Evolutionary conservation across 1,140 invertebrate species (phyloP), one percentile per base, ranked within the genome.

Genomic region (Leptinotarsa lineolata): DNA sequence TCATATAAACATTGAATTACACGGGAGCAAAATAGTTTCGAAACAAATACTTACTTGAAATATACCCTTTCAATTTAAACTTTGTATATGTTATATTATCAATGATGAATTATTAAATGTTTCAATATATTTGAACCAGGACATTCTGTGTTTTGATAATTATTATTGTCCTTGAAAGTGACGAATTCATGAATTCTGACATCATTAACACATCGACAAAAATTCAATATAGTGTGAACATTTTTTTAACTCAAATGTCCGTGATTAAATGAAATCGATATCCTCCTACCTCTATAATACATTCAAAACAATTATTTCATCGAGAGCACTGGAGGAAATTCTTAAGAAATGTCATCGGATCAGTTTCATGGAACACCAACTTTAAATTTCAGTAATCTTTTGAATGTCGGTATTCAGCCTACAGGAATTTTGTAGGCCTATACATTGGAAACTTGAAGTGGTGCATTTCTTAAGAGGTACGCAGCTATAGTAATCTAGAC

Each of bases 341-440:
- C 48, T 18, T 18, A 18, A n/a, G n/a, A 16, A 54, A 16, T 54
- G n/a, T n/a, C 48, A 54, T 54, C 15, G 48, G 48, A 54, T 54
- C 48, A n/a, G 48, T 54, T 54, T 54, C 48, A 54, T 13, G n/a
- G n/a, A 15, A 16, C n/a, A 18, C n/a, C 48, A 54, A 54, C 48
- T 54, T 54, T 15, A n/a, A 54, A 54, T 54, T 54, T 54, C 48
- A 54, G 48, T 54, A n/a, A 18, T 54, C 48, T 54, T 54, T 54
- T 54, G 15, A 54, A 54, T 13, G 48, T 54, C 4, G 48, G 48
- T n/a, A 54, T 54, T 54, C n/a, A 54, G 2, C n/a, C 48, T 16
- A 4, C 4, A 54, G n/a, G 3, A 54, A 54, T 54, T 54, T 8
- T 8, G n/a, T 54, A 54, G 16, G 16, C 15, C 5, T 16, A 54